Evolutionary conservation across 2,113 vertebrate species (phyloP).

Genomic region (Aspidoscelis tigris): DNA sequence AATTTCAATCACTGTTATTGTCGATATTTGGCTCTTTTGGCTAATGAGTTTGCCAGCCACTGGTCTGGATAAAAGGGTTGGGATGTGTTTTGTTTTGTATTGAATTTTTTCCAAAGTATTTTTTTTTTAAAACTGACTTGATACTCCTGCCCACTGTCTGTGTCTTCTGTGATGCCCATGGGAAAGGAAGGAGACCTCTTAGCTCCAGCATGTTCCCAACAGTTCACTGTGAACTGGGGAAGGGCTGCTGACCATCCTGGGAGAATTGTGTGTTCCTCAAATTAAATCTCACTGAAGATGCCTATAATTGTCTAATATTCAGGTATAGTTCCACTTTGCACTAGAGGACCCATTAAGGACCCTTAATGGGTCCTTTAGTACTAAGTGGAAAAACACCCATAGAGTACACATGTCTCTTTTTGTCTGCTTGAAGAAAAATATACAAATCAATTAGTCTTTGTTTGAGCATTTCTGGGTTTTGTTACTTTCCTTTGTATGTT

Average conservation of each 20-base stretch:
- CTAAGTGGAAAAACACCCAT: no score
- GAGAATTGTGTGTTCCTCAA: background rate
- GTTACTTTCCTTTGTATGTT: background rate
- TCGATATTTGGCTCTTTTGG: no score
- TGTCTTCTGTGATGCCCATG: no score
- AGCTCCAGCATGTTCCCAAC: background rate
- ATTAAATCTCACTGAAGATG: background rate
- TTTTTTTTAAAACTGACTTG: no score
- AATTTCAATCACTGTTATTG: no score
- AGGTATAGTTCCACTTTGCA: background rate
- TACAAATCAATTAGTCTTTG: background rate
- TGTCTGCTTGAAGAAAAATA: background rate
- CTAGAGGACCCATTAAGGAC: no score
- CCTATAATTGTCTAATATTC: background rate
- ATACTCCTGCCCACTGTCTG: background rate
- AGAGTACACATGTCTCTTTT: background rate
- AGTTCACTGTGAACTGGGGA: background rate
- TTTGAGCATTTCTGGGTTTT: background rate
- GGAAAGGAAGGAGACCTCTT: background rate
- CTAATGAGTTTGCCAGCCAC: no score
- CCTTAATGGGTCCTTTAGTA: no score
- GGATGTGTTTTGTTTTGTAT: background rate
- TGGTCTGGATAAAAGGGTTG: no score
- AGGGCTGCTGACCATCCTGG: background rate
- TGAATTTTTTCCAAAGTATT: background rate